Evolutionary conservation across 1,140 invertebrate species (phyloP), one percentile per base, ranked within the genome.

Genomic region (Ctenoplectra terminalis): DNA sequence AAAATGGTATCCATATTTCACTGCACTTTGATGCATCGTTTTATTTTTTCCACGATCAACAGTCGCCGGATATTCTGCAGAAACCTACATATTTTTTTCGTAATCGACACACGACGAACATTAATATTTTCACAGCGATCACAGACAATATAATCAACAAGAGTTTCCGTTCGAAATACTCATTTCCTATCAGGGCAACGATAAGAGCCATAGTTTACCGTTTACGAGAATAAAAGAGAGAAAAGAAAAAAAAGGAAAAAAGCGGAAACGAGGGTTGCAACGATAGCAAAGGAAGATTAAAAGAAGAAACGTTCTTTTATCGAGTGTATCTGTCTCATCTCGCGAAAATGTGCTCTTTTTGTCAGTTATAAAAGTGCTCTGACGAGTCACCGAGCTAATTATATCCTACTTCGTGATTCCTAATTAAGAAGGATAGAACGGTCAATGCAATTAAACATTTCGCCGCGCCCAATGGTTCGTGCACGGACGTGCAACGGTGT

Each of bases 401-500:
- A 69, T 61, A 81, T 46, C 66, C 54, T 34, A n/a, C 34, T 23
- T 48, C 17, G 50, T 48, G 23, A 81, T 43, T 76, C 37, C 67
- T 26, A 69, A 70, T 64, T 77, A 67, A 61, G 46, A 67, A 82
- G 17, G 20, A 74, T 52, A 31, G 23, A 34, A 52, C 26, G 34
- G 13, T 54, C 34, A 23, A 52, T n/a, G 64, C 43, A 52, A 46
- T 77, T 23, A 63, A 82, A 71, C 74, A 43, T 54, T 56, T 71
- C 37, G 29, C 31, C 29, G n/a, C 58, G 26, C 29, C 48, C 60
- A 82, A 56, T 80, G 58, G 54, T 20, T n/a, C 40, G 37, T 8
- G 31, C 50, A 6, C 29, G 29, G 26, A 6, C 26, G 54, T n/a
- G 26, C 54, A 56, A 56, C 13, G 23, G 46, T 29, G 23, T 52